Percentiles rank a stretch among this genome's conserved stretches.
These are phyloP conservation scores for Silurus glanis DNA, from an alignment of 2,113 vertebrate species.

Conservation along the genomic window DNA sequence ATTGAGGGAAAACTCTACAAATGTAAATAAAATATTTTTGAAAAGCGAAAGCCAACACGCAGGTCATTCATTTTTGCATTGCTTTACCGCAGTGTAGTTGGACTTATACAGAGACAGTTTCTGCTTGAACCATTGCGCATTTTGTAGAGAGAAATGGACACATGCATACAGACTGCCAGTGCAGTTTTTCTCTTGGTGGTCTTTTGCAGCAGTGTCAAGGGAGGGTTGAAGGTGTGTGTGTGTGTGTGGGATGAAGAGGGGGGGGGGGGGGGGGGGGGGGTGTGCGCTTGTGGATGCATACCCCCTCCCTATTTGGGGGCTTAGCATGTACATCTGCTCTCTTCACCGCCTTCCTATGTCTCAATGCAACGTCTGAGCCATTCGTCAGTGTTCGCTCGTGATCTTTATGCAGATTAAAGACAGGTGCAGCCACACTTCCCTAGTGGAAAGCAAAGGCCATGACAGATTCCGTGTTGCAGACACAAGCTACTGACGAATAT, in stretches of 20 bases:
- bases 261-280: not conserved
- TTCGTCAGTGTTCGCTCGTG: conserved; percentile 58
- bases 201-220: conserved; percentile 36
- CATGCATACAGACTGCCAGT: conserved; percentile 8
- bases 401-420: conserved; percentile 70
- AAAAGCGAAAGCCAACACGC: conserved; percentile 6
- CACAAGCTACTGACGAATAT: not conserved
- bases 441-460: conserved; percentile 24
- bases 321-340: conserved; percentile 48
- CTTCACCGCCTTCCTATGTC: conserved; percentile 40
- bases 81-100: not conserved
- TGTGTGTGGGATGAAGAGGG: conserved; percentile 54
- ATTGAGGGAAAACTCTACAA: conserved; percentile 47
- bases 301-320: no score
- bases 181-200: conserved; percentile 58
- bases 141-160: conserved; percentile 44
- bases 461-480: conserved; percentile 4
- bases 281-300: no score
- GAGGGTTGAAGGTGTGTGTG: conserved; percentile 55
- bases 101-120: not conserved
- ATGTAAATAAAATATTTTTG: not conserved
- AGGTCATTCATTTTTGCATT: not conserved
- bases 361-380: conserved; percentile 62
- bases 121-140: not conserved
- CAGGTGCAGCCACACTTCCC: conserved; percentile 61